phyloP scores from a whole-genome alignment of 2,888 invertebrate genomes.

The Andrena trimmerana region DNA sequence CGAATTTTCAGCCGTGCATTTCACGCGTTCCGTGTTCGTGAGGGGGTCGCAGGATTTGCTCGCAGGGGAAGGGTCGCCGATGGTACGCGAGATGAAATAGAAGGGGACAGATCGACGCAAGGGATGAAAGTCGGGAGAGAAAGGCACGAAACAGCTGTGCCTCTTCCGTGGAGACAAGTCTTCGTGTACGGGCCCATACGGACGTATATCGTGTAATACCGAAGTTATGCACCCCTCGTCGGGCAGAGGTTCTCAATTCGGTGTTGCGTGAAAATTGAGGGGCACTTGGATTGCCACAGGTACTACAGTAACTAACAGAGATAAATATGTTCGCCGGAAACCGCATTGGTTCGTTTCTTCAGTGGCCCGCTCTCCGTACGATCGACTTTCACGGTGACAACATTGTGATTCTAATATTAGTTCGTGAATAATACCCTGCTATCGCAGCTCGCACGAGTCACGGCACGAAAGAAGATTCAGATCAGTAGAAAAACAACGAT shows the following conservation, averaged over 20 bases:
- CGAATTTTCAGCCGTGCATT: conserved; percentile 28
- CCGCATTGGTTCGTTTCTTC: conserved; percentile 48
- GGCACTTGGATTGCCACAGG: neutral
- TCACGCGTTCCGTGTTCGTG: conserved; percentile 52
- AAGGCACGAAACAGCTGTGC: conserved; percentile 79
- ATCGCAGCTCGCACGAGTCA: conserved; percentile 48
- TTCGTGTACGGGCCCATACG: conserved; percentile 64
- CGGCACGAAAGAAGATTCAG: conserved; percentile 33
- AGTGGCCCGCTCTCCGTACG: conserved; percentile 37
- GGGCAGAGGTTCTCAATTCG: conserved; percentile 74
- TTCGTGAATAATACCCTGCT: conserved; percentile 71
- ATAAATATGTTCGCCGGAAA: conserved; percentile 14
- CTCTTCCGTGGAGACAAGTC: conserved; percentile 72
- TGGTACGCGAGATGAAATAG: conserved; percentile 65
- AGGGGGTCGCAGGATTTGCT: conserved; percentile 45
- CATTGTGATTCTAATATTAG: conserved; percentile 74
- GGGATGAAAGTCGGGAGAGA: conserved; percentile 72
- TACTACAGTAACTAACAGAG: conserved; percentile 3
- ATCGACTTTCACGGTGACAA: conserved; percentile 61
- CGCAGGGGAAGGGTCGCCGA: conserved; percentile 66
- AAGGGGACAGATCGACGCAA: conserved; percentile 71
- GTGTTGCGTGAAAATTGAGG: neutral
- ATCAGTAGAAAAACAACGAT: conserved; percentile 27
- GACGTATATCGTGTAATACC: conserved; percentile 63
- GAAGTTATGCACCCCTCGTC: conserved; percentile 75